Conservation (phyloP, 2,113 vertebrate species). For the Spermophilus dauricus region DNA sequence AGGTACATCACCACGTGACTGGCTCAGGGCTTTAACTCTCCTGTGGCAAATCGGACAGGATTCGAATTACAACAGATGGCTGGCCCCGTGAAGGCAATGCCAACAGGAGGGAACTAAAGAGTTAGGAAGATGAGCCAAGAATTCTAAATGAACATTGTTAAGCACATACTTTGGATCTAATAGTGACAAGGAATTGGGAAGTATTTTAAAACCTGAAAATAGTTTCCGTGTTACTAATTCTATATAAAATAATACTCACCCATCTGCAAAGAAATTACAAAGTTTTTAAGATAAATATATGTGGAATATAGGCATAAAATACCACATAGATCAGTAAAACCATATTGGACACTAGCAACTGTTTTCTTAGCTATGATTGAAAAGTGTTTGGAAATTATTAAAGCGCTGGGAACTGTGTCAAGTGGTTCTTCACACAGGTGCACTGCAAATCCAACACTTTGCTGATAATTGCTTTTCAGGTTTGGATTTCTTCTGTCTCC, state of each 20-base stretch:
- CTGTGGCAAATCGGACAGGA: background rate
- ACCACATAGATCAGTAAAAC: background rate
- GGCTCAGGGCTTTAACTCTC: background rate
- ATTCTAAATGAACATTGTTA: conserved; percentile 30
- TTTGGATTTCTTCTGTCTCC: conserved; percentile 39
- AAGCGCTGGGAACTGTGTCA: background rate
- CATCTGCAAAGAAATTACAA: conserved; percentile 9
- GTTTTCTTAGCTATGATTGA: conserved; percentile 47
- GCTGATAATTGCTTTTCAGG: conserved; percentile 1
- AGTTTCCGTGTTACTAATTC: background rate
- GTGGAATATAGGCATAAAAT: background rate
- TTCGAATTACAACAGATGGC: conserved; percentile 51
- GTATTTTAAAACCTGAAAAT: conserved; percentile 49
- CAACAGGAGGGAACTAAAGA: background rate
- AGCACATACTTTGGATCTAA: background rate
- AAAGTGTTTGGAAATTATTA: conserved; percentile 54
- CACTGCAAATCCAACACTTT: background rate
- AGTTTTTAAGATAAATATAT: conserved; percentile 11
- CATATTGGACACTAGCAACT: background rate
- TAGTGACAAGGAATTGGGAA: background rate
- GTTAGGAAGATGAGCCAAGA: conserved; percentile 51
- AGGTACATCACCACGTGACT: too few species aligned
- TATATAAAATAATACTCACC: background rate
- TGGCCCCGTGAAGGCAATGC: background rate
- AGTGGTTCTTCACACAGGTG: background rate